phyloP scores from a whole-genome alignment of 2,888 invertebrate species.

The Homarus gammarus region DNA sequence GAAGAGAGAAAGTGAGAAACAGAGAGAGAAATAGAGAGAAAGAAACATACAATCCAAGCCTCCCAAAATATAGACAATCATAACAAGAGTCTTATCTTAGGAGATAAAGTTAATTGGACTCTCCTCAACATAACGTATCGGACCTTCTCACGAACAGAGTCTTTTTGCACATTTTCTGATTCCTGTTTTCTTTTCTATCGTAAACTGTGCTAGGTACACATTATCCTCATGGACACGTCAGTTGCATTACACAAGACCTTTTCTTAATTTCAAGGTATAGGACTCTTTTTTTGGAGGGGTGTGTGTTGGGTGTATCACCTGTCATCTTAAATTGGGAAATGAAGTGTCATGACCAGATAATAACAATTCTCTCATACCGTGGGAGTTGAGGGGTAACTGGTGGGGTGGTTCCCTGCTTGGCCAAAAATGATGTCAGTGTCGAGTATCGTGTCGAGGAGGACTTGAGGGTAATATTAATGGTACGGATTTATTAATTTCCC shows the following conservation, averaged over 20 bases:
- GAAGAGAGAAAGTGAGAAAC: no score
- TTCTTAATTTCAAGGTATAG: background rate
- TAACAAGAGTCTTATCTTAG: background rate
- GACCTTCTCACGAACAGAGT: slow-evolving; percentile 9
- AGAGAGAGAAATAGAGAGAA: no score
- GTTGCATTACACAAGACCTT: background rate
- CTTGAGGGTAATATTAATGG: no score
- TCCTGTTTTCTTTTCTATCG: slow-evolving; percentile 15
- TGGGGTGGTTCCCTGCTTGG: no score
- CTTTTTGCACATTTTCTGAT: slow-evolving; percentile 1
- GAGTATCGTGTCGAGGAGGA: no score
- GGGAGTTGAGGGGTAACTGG: background rate
- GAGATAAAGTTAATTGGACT: background rate
- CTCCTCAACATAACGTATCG: background rate
- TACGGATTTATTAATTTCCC: no score
- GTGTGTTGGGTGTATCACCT: slow-evolving; percentile 1
- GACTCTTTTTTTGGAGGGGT: background rate
- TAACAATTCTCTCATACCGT: background rate
- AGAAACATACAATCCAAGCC: no score
- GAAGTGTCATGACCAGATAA: background rate
- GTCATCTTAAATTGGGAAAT: slow-evolving; percentile 32
- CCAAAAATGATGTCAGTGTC: no score
- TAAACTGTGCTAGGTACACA: background rate
- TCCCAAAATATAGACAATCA: no score
- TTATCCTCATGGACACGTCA: background rate